Evolutionary conservation across 53 echinoderm and acorn worm genomes (phyloP), one percentile per base, ranked within the genome.

Genomic region (Paracentrotus lividus): DNA sequence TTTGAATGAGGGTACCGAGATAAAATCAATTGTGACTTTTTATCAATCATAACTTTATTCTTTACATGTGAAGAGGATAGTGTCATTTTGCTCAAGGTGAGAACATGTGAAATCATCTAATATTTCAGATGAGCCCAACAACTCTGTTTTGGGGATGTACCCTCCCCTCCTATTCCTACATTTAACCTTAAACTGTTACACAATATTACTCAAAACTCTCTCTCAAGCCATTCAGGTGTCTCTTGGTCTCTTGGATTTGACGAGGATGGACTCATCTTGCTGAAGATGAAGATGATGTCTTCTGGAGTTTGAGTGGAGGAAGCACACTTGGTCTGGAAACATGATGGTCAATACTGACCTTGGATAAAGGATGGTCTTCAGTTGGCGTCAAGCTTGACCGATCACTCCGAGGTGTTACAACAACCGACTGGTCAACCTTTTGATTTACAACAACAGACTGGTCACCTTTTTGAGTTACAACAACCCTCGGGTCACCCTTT

Each of bases 331-430:
- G 90, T 67, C 90, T 45, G 0, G 69, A 75, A 0, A 90, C 75
- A 32, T 52, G 90, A 49, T 90, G 90, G 75, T 90, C 64, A 57
- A 21, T 89, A 42, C 89, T 89, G 10, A 89, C 64, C 43, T 89
- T 89, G 57, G 59, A 42, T 45, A 89, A 42, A 21, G 89, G 90
- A 49, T 47, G 75, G 33, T 90, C 69, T 15, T 68, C 90, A 45
- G 75, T 81, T 44, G 81, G 24, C 12, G 47, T 81, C 81, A 81
- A 81, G 45, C 9, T 47, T 16, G 81, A n/a, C 12, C 14, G 81
- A 26, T n/a, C 81, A 81, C 4, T 81, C 27, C 81, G 8, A 5
- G 47, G 47, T 10, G 81, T 81, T 14, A 81, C 81, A 81, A 81
- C 47, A 47, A 47, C 24, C 8, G 81, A 44, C 14, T 81, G n/a